Evolutionary conservation across 2,113 vertebrate genomes (phyloP), one percentile per base, ranked within the genome.

Genomic region (Ptyas mucosa): DNA sequence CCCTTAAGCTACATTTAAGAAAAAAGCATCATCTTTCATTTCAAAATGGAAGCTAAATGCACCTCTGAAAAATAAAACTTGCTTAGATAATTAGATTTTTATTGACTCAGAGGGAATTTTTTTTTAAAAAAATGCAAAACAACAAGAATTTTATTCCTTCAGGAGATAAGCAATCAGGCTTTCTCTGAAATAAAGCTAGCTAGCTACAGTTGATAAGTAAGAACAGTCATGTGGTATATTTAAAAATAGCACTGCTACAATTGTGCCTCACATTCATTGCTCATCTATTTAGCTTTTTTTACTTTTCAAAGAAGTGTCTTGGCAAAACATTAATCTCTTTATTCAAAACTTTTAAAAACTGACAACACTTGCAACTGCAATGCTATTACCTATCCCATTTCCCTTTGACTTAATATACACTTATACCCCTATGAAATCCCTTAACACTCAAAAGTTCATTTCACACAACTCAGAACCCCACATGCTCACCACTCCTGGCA

Each of bases 201-300:
- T 97, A 96, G 93, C 97, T 97, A 96, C 97, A 97, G 97, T 96
- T 97, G 97, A 97, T 97, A 97, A 97, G 96, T 92, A 89, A 89
- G 95, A 97, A 95, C 95, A 96, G 96, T 97, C 97, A 97, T 96
- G 96, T 97, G 98, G 94, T 96, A 94, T 85, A 43, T 96, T 98
- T 99, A 99, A 98, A 99, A 98, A 99, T 99, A 99, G 98, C 96
- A 21, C 81, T 86, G 95, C 95, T 95, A 95, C 96, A 95, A 96
- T 93, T 91, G 91, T 93, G 94, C 96, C 96, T 97, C 95, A 94
- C 95, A 96, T 93, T 93, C 96, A 97, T 58, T 96, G 94, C 97
- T 96, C 96, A 97, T 97, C 97, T 97, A 95, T 94, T 96, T 97
- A 96, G 97, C 6, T 64, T 53, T 87, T 90, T 39, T 93, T 93